These are phyloP conservation scores for Eudyptes chrysolophus DNA, from an alignment of 2,113 vertebrate genomes.

Conservation along the genomic window DNA sequence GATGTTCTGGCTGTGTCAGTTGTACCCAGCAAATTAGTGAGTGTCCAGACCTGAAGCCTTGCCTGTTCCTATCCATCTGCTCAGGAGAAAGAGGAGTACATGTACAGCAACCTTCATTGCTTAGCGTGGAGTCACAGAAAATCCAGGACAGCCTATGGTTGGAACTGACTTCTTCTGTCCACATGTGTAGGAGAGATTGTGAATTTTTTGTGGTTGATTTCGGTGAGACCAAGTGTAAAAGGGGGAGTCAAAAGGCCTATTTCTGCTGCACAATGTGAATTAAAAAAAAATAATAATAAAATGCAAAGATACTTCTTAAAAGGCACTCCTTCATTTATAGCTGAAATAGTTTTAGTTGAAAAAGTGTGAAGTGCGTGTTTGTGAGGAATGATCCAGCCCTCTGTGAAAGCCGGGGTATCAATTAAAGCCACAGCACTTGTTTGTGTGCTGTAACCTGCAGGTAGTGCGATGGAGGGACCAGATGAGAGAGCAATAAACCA, in stretches of 20 bases:
- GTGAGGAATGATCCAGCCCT: neutral
- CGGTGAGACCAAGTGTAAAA: neutral
- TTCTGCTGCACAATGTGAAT: neutral
- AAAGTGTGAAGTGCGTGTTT: neutral
- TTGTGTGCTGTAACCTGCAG: fast-evolving
- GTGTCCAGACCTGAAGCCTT: neutral
- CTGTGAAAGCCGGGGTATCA: fast-evolving
- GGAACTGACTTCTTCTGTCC: neutral
- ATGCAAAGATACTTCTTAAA: neutral
- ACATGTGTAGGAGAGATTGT: neutral
- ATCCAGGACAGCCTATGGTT: neutral
- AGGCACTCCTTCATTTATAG: neutral
- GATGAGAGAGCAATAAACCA: neutral
- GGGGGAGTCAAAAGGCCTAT: neutral
- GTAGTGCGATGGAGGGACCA: neutral
- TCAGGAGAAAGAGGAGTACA: neutral
- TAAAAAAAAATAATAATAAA: neutral
- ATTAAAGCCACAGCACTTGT: neutral
- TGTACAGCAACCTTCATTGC: neutral
- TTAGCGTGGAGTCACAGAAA: neutral
- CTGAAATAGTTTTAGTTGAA: neutral
- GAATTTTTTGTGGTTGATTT: neutral
- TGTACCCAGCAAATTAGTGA: neutral
- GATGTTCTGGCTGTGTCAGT: neutral
- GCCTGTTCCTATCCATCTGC: neutral